Percentiles rank a stretch among this genome's conserved stretches.
Evolutionary conservation across 2,888 invertebrate species (phyloP).

Genomic region (Axea sp.): DNA sequence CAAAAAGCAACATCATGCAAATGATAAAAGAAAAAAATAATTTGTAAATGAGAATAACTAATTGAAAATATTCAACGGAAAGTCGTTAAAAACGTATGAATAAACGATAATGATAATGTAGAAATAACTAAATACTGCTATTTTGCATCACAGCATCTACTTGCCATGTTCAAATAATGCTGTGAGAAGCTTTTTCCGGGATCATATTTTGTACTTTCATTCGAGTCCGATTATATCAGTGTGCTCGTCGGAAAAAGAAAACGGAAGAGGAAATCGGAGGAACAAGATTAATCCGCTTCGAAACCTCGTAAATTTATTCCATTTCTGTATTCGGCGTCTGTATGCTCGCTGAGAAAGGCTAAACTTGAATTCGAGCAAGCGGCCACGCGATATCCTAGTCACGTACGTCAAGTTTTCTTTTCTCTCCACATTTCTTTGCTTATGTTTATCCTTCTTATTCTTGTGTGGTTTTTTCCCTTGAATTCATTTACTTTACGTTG

Average conservation of each 20-base stretch:
- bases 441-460: constrained; percentile 33
- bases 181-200: constrained; percentile 34
- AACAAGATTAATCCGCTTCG: constrained; percentile 69
- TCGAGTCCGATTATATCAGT: constrained; percentile 53
- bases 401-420: constrained; percentile 71
- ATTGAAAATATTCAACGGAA: neutral
- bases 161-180: constrained; percentile 27
- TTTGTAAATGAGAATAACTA: neutral
- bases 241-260: constrained; percentile 49
- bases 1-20: no score
- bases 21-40: no score
- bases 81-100: neutral
- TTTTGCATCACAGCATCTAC: constrained; percentile 6
- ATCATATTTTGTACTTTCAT: constrained; percentile 55
- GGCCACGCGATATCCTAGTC: constrained; percentile 72
- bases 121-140: no score
- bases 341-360: constrained; percentile 63
- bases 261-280: constrained; percentile 58
- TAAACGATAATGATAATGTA: neutral
- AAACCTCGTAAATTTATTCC: constrained; percentile 72
- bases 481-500: constrained; percentile 38
- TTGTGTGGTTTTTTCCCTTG: constrained; percentile 15
- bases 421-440: constrained; percentile 59
- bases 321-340: constrained; percentile 67
- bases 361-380: constrained; percentile 65